phyloP scores from a whole-genome alignment of 2,797 vertebrate genomes.

The Pantherophis alleghaniensis region DNA sequence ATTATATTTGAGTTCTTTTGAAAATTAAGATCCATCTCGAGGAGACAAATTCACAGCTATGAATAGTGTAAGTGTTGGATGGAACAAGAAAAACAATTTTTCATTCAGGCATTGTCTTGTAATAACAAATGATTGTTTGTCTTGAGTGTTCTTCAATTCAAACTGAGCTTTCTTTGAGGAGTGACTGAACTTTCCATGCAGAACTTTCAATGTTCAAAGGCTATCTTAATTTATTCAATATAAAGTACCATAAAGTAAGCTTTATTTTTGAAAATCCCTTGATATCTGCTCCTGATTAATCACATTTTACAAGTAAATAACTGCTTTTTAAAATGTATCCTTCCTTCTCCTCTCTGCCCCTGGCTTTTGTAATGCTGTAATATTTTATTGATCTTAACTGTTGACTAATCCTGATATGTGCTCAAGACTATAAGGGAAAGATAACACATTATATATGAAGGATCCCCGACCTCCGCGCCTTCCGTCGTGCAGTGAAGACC shows the following conservation, averaged over 20 bases:
- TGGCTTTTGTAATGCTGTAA: neutral
- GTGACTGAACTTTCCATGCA: conserved; percentile 38
- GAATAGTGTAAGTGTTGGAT: conserved; percentile 53
- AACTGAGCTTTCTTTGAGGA: conserved; percentile 54
- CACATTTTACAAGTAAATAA: neutral
- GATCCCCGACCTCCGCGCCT: too few relatives aligned
- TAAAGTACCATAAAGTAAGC: neutral
- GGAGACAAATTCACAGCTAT: conserved; percentile 46
- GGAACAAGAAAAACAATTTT: conserved; percentile 54
- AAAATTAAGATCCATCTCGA: conserved; percentile 50
- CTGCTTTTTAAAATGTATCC: neutral
- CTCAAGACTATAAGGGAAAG: neutral
- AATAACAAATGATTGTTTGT: conserved; percentile 59
- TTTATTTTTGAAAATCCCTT: neutral
- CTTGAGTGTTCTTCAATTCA: conserved; percentile 48
- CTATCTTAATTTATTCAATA: conserved; percentile 5
- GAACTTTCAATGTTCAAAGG: conserved; percentile 34
- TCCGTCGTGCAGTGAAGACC: too few relatives aligned
- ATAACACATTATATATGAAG: neutral
- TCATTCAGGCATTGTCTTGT: conserved; percentile 55
- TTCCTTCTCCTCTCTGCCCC: neutral
- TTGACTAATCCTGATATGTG: neutral
- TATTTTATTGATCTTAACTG: neutral
- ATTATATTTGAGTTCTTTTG: conserved; percentile 34
- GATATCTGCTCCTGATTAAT: neutral